These are phyloP conservation scores for Drosophila nigricruria DNA, from an alignment of 2,888 invertebrate genomes.

Conservation along the genomic window DNA sequence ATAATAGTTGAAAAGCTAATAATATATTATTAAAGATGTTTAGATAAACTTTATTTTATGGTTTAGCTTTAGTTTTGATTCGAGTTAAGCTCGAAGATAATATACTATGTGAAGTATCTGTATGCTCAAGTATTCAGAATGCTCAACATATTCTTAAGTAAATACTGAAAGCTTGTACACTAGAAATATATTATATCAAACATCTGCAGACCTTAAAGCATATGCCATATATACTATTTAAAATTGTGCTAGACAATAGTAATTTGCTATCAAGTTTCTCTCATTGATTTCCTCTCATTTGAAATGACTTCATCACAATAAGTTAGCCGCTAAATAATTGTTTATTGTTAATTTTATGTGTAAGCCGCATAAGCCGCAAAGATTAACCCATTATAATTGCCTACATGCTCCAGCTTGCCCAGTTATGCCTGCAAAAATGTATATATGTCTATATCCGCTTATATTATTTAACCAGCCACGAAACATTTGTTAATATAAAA, in stretches of 20 bases:
- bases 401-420: conserved; percentile 5
- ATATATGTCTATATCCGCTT: neutral
- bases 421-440: neutral
- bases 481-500: conserved; percentile 71
- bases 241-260: neutral
- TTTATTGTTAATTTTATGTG: conserved; percentile 30
- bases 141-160: neutral
- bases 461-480: conserved; percentile 42
- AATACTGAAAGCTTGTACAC: neutral
- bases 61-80: neutral
- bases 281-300: conserved; percentile 8
- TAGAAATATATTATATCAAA: neutral
- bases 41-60: neutral
- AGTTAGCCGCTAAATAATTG: conserved; percentile 17
- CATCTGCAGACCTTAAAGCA: neutral
- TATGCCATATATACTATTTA: neutral
- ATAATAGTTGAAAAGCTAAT: neutral
- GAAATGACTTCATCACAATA: conserved; percentile 17
- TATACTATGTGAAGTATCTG: too few species aligned
- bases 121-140: too few species aligned
- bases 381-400: conserved; percentile 49
- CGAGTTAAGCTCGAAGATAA: neutral
- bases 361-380: conserved; percentile 35
- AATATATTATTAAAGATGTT: neutral
- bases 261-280: neutral